phyloP scores from a whole-genome alignment of 1,140 invertebrate genomes.

The Hyphantria cunea region DNA sequence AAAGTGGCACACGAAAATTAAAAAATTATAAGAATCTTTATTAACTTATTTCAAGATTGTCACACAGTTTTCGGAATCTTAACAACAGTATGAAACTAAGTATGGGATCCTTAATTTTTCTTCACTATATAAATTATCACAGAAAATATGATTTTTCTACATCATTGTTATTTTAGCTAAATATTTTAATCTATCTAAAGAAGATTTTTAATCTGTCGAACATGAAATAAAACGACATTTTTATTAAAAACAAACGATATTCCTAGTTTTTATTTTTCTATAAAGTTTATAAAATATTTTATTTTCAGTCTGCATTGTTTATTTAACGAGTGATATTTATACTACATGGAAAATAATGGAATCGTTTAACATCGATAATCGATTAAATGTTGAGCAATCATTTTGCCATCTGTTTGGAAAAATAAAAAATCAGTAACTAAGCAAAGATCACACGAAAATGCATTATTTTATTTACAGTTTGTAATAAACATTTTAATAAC shows the following conservation, averaged over 20 bases:
- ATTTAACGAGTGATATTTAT: conserved; percentile 13
- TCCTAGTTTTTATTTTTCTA: conserved; percentile 22
- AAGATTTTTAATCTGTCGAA: conserved; percentile 11
- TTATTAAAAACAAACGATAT: no score
- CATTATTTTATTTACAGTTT: conserved; percentile 18
- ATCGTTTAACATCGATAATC: conserved; percentile 17
- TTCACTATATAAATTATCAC: conserved; percentile 52
- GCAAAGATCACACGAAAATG: conserved; percentile 12
- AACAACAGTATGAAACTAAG: conserved; percentile 24
- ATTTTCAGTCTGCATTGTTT: conserved; percentile 43
- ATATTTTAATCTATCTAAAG: conserved; percentile 38
- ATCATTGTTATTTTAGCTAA: conserved; percentile 32
- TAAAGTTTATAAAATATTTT: conserved; percentile 46
- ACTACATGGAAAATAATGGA: conserved; percentile 23
- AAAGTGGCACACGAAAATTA: conserved; percentile 24
- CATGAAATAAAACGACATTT: neutral
- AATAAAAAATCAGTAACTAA: conserved; percentile 6
- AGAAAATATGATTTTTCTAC: conserved; percentile 49
- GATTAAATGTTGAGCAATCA: conserved; percentile 24
- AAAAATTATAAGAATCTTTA: conserved; percentile 2
- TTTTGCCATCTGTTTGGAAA: conserved; percentile 10
- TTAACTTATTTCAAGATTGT: conserved; percentile 7
- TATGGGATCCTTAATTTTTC: conserved; percentile 35
- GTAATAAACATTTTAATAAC: conserved; percentile 19
- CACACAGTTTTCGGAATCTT: conserved; percentile 19